Base-by-base conservation (phyloP, 2,888 invertebrate species). In the Elaeidobius kamerunicus region DNA sequence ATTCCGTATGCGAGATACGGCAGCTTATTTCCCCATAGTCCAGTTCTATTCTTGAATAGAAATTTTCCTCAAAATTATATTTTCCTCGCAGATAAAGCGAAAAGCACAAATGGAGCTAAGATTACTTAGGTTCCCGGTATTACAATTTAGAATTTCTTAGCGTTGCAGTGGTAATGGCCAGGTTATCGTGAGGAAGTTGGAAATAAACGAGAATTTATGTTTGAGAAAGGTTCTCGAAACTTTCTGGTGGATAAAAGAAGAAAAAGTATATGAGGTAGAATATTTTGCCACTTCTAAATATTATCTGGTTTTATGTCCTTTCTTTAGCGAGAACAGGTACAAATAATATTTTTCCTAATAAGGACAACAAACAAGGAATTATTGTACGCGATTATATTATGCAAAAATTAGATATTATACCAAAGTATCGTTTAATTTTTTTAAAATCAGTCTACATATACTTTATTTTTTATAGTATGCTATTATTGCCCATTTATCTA, bases 21-120 rank as follows among this genome's bases (percentile, higher is more conserved):
- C 63, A 59, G 59, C 67, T 69, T 71, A 71, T 71, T 71, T 72
- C 70, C 69, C 69, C 49, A 58, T 56, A 58, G 58, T 58, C 58
- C 58, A 58, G 58, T 58, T 58, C 60, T 63, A 61, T 60, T 56
- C 49, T 50, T 58, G 59, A 61, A 62, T 61, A 51, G 48, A 55
- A 60, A 56, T 59, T 60, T 60, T 55, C 56, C 50, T 46, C 50
- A 47, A 60, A 62, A 69, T 68, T 69, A 68, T 65, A 67, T 66
- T 67, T 66, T 65, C 63, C 58, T 60, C 56, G 65, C 63, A 63
- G 68, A 66, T 69, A 69, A 67, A 67, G 67, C 67, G 63, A 61
- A 63, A 60, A 65, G 58, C 62, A 61, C 60, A 49, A 59, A 63
- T 60, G 62, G 59, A 62, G 61, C 60, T 57, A 61, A 63, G 62